phyloP scores from a whole-genome alignment of 2,888 invertebrate genomes.

The Andrena hattorfiana region DNA sequence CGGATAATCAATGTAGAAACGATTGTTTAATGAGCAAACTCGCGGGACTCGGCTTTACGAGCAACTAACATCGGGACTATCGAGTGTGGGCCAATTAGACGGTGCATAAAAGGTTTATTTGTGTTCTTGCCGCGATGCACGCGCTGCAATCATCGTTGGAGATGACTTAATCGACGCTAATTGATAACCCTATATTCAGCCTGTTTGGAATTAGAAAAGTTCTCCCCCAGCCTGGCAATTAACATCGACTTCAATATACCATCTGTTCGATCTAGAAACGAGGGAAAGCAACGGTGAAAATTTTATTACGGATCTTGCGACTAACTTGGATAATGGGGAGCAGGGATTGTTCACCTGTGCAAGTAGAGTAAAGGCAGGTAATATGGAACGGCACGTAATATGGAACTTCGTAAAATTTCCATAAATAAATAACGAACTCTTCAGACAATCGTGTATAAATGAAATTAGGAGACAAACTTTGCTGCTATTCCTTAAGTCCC shows the following conservation, averaged over 20 bases:
- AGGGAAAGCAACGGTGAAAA: background rate
- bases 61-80: slow-evolving; percentile 44
- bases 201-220: background rate
- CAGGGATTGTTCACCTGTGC: too few relatives aligned
- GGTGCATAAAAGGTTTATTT: slow-evolving; percentile 37
- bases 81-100: slow-evolving; percentile 49
- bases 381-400: too few relatives aligned
- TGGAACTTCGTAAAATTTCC: too few relatives aligned
- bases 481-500: too few relatives aligned
- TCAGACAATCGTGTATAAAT: too few relatives aligned
- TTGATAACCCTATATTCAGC: slow-evolving; percentile 13
- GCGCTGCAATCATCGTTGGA: slow-evolving; percentile 30
- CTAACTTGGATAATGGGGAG: background rate
- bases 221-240: background rate
- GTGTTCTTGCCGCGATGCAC: background rate
- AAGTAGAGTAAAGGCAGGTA: too few relatives aligned
- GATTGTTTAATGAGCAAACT: slow-evolving; percentile 64
- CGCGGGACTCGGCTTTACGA: slow-evolving; percentile 37
- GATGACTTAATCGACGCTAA: slow-evolving; percentile 43
- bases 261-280: background rate
- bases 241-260: background rate
- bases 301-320: background rate
- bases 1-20: slow-evolving; percentile 63
- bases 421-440: too few relatives aligned
- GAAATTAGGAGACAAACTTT: too few relatives aligned